Conservation (phyloP, 2,113 vertebrate genomes). For the Haemorhous mexicanus region DNA sequence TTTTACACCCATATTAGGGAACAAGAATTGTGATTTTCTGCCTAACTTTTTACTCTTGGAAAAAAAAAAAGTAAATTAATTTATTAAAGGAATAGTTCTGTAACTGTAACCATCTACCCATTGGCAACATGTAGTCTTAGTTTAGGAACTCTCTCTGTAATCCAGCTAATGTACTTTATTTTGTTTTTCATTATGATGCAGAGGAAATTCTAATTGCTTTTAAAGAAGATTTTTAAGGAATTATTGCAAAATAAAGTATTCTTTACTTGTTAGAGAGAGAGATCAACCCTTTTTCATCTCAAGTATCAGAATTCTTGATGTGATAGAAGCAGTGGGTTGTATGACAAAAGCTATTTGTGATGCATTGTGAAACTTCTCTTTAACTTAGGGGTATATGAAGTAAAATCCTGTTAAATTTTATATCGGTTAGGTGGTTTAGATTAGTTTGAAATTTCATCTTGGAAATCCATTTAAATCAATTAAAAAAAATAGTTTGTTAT, state of each 20-base stretch:
- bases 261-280: not conserved
- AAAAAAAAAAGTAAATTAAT: not conserved
- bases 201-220: not conserved
- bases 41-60: not conserved
- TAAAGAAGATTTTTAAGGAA: not conserved
- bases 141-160: not conserved
- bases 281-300: not conserved
- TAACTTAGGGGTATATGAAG: not conserved
- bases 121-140: not conserved
- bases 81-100: not conserved
- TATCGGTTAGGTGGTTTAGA: not conserved
- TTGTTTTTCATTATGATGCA: not conserved
- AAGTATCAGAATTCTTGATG: not conserved
- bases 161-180: not conserved
- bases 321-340: not conserved
- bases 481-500: not conserved
- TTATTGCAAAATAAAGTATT: not conserved
- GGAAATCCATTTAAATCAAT: not conserved
- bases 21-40: not conserved
- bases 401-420: not conserved
- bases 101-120: not conserved
- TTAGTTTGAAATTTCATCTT: not conserved
- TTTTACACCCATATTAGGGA: not conserved
- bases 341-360: not conserved
- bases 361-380: not conserved